These are phyloP conservation scores for Cheiracanthium punctorium DNA, from an alignment of 2,888 invertebrate species.

Conservation along the genomic window DNA sequence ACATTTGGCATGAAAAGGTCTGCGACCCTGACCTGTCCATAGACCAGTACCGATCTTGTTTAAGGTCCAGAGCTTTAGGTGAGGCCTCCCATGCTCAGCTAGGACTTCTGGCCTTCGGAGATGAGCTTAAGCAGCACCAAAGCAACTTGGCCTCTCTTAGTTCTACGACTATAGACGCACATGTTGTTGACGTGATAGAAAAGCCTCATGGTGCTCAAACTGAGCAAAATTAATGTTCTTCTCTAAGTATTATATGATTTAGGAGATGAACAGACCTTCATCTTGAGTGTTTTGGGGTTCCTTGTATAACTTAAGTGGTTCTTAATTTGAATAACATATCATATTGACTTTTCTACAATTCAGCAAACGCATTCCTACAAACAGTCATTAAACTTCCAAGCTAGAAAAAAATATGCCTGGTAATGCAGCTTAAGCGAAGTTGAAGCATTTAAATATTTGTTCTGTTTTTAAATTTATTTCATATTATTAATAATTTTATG, in stretches of 20 bases:
- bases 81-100: conserved; percentile 87
- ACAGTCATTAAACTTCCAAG: not conserved
- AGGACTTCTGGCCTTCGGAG: conserved; percentile 74
- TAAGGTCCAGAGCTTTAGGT: conserved; percentile 84
- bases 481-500: no score
- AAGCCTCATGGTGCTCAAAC: conserved; percentile 25
- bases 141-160: conserved; percentile 12
- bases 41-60: conserved; percentile 85
- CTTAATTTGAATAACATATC: conserved; percentile 13
- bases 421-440: no score
- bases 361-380: conserved; percentile 4
- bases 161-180: conserved; percentile 14
- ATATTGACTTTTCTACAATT: not conserved
- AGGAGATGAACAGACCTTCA: not conserved
- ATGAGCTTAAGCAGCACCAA: conserved; percentile 63
- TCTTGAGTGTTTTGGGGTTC: not conserved
- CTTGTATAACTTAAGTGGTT: not conserved
- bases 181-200: conserved; percentile 55
- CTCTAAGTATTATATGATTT: not conserved
- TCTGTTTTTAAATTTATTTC: no score
- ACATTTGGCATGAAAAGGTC: conserved; percentile 87
- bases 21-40: conserved; percentile 79
- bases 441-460: no score
- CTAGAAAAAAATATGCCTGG: no score
- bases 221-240: conserved; percentile 11